Evolutionary conservation across 2,888 invertebrate genomes (phyloP), one percentile per base, ranked within the genome.

Genomic region (Eulithis prunata): DNA sequence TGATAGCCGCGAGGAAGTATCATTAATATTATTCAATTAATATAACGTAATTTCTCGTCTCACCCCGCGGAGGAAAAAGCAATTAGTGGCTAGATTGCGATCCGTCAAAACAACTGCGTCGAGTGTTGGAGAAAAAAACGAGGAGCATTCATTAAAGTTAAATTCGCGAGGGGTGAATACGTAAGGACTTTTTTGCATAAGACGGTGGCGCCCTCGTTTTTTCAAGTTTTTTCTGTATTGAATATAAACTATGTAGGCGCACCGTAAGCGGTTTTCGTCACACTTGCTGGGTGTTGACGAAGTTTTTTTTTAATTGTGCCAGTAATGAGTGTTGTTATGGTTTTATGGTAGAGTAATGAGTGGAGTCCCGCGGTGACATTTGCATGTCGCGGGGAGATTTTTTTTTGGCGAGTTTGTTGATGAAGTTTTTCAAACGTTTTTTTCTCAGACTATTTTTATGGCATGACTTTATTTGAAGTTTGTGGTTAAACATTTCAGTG

Each of bases 1-100:
- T 91, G 91, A 93, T 93, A 80, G 88, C 88, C 84, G 80, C 80
- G 82, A 87, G 86, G 85, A 89, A 89, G 91, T 89, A 89, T 92
- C 93, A 92, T 93, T 93, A 92, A 92, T 92, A 92, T 91, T 92
- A 93, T 93, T 93, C 91, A 93, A 93, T 93, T 93, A 93, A 93
- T 93, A 91, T 91, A 92, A 91, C 85, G 90, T 90, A 91, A 93
- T 92, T 91, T 90, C 79, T 86, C 90, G 83, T 88, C 85, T 83
- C 89, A 89, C 91, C 91, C 91, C 87, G 86, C 86, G 81, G 87
- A 90, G 90, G 91, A 89, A 92, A 92, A 93, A 91, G 93, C 92
- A 93, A 93, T 93, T 93, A 93, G 93, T 91, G 92, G 92, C 91
- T 92, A 91, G 92, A 93, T 92, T 91, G 93, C 92, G 84, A 87